phyloP scores from a whole-genome alignment of 2,797 vertebrate genomes.

The Falco biarmicus region DNA sequence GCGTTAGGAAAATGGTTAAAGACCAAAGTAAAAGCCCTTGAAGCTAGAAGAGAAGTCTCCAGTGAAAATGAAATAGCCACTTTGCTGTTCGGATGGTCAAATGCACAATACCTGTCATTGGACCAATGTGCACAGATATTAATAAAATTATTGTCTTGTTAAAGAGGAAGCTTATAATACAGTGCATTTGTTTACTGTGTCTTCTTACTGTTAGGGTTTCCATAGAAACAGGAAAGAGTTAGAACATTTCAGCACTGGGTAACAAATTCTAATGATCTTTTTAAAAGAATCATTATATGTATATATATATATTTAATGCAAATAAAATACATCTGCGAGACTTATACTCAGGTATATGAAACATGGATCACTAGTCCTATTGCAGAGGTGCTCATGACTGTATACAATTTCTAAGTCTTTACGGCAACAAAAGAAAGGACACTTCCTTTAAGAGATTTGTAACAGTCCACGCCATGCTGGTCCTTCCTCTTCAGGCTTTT shows the following conservation, averaged over 20 bases:
- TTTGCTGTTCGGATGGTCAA: background rate
- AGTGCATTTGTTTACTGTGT: constrained; percentile 54
- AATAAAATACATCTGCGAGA: background rate
- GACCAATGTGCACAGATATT: constrained; percentile 19
- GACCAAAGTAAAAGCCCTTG: background rate
- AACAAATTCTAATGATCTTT: constrained; percentile 53
- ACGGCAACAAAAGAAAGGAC: background rate
- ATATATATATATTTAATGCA: background rate
- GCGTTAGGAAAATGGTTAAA: background rate
- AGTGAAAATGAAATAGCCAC: background rate
- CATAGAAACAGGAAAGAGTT: constrained; percentile 62
- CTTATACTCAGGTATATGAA: background rate
- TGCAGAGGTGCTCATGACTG: background rate
- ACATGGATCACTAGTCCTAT: background rate
- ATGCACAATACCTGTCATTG: background rate
- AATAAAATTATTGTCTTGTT: constrained; percentile 26
- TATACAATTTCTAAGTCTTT: background rate
- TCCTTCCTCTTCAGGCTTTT: background rate
- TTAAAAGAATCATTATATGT: background rate
- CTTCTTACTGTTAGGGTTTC: constrained; percentile 62
- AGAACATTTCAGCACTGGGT: constrained; percentile 40
- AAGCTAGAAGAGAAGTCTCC: background rate
- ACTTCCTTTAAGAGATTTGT: background rate
- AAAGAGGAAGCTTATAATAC: constrained; percentile 19
- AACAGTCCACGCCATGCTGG: background rate